phyloP scores from a whole-genome alignment of 35 echinoderm and acorn worm species.

The Acanthaster planci region DNA sequence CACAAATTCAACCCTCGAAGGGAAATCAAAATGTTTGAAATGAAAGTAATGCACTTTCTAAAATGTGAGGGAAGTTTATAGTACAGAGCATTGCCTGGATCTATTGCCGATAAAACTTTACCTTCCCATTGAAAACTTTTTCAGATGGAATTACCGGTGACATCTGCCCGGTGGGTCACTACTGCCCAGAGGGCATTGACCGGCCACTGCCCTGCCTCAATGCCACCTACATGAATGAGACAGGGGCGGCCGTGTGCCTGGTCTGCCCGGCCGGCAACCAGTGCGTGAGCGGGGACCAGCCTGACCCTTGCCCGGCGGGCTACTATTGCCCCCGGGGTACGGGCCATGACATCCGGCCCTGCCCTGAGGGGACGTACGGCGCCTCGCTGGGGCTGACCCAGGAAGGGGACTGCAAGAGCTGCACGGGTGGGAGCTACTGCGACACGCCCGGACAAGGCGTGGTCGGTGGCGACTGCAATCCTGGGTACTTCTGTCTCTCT shows the following conservation, averaged over 20 bases:
- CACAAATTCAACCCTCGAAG: no score
- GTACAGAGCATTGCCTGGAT: no score
- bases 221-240: slow-evolving; percentile 99
- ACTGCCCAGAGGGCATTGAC: slow-evolving; percentile 86
- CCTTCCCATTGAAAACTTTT: no score
- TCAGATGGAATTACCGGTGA: slow-evolving; percentile 89
- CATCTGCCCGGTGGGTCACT: slow-evolving; percentile 94
- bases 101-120: no score
- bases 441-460: slow-evolving; percentile 68
- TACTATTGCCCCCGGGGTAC: slow-evolving; percentile 84
- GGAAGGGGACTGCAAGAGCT: slow-evolving; percentile 68
- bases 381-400: slow-evolving; percentile 50
- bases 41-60: no score
- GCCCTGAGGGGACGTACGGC: slow-evolving; percentile 88
- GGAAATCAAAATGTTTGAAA: no score
- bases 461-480: slow-evolving; percentile 66
- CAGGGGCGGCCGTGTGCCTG: slow-evolving; percentile 84
- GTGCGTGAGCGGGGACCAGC: slow-evolving; percentile 67
- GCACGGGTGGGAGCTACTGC: slow-evolving; percentile 83
- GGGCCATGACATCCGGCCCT: slow-evolving; percentile 75
- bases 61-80: no score
- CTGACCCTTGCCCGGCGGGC: slow-evolving; percentile 86
- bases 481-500: slow-evolving; percentile 82
- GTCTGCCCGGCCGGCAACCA: slow-evolving; percentile 75
- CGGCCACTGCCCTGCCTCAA: slow-evolving; percentile 90